Evolutionary conservation across 2,888 invertebrate genomes (phyloP), one percentile per base, ranked within the genome.

Genomic region (Trilocha varians): DNA sequence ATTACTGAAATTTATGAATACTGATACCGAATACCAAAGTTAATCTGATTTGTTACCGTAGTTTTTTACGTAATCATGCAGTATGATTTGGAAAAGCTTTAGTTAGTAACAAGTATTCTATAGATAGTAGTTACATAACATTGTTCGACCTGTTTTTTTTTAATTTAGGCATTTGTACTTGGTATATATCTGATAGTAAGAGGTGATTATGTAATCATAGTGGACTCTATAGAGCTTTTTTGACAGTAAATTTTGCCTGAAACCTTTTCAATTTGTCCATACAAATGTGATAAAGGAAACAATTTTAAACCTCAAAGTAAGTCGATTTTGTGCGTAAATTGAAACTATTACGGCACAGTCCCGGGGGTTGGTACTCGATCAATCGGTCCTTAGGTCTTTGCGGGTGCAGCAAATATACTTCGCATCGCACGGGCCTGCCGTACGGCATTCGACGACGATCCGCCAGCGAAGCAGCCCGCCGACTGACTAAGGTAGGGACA

Each of bases 381-480:
- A 75, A 76, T 71, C 67, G 50, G 55, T 57, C 53, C 55, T 55
- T 53, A 44, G 53, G 38, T 58, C 64, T 68, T 66, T 62, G 65
- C 58, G 69, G 64, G 65, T 78, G 77, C 79, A 79, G 62, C 53
- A 44, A 49, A 51, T 56, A 53, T 49, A 59, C 49, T 48, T 42
- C 42, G 53, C 43, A 40, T 37, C 48, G 51, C 50, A 42, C 46
- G 50, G 44, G 49, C 35, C 48, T 56, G 69, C 67, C 75, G 79
- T 54, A 61, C 78, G 78, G 78, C 78, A 77, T 68, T 80, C 64
- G 46, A 64, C 69, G 63, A 55, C 62, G 64, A 57, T 65, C 65
- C 56, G 48, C 57, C 66, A 60, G 25, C 62, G 62, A 58, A 56
- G 64, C 55, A 57, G 56, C 68, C 60, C 76, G 78, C 67, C 48